Percentiles rank a stretch among this genome's conserved stretches.
Evolutionary conservation across 2,797 vertebrate genomes (phyloP).

Genomic region (Falco naumanni): DNA sequence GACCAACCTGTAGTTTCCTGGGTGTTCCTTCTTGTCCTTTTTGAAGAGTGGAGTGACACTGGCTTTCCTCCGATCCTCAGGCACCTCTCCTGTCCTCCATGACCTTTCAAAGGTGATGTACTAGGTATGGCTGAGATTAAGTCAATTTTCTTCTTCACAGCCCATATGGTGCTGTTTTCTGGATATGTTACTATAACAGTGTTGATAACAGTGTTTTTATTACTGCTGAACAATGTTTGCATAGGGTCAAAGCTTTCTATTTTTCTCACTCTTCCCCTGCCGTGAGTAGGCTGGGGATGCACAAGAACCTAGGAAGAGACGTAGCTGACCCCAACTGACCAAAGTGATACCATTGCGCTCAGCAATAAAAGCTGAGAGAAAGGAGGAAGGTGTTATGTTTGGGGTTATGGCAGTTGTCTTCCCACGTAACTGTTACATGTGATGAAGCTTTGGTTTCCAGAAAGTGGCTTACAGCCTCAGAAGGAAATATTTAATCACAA

Average conservation of each 20-base stretch:
- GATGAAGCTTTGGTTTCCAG: neutral
- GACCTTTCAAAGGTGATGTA: neutral
- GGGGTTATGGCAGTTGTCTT: neutral
- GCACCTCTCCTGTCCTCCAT: too few species aligned
- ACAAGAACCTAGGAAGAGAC: neutral
- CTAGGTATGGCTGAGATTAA: neutral
- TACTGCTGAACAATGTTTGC: neutral
- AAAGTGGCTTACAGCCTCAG: neutral
- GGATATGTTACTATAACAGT: neutral
- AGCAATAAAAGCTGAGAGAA: neutral
- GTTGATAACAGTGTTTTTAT: neutral
- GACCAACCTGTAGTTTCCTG: too few species aligned
- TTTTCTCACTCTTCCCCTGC: neutral
- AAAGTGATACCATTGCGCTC: neutral
- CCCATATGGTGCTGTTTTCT: neutral
- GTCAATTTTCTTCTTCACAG: neutral
- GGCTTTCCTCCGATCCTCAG: too few species aligned
- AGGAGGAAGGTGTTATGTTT: neutral
- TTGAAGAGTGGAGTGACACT: too few species aligned
- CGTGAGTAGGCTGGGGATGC: accelerated
- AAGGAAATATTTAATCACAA: neutral
- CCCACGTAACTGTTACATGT: neutral
- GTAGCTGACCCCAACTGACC: neutral
- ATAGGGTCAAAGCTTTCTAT: neutral
- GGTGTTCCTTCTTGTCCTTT: too few species aligned